A percentile compares a stretch with the other conserved stretches of the same genome.
These are phyloP conservation scores for Brenthis daphne DNA, from an alignment of 2,888 invertebrate genomes.

Conservation along the genomic window DNA sequence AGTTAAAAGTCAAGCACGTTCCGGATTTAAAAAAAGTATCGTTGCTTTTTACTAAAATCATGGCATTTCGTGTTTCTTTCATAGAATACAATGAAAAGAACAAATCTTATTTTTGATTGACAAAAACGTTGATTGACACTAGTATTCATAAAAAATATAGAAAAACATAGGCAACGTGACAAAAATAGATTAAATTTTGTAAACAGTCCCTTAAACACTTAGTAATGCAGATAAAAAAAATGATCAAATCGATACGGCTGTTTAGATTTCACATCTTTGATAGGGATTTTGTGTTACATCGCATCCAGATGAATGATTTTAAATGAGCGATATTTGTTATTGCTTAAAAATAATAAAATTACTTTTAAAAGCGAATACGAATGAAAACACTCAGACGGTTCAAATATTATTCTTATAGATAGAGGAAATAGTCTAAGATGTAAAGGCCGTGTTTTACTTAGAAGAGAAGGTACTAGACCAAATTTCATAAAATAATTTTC, in stretches of 20 bases:
- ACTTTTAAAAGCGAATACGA: no score
- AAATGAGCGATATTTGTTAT: no score
- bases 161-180: slow-evolving; percentile 30
- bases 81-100: slow-evolving; percentile 12
- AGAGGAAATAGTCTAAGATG: no score
- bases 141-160: slow-evolving; percentile 20
- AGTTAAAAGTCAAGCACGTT: background rate
- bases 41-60: slow-evolving; percentile 1
- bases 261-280: no score
- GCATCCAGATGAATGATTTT: no score
- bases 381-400: no score
- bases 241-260: background rate
- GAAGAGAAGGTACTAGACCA: no score
- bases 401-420: no score
- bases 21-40: background rate
- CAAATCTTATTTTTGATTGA: slow-evolving; percentile 9
- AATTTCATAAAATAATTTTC: no score
- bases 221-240: slow-evolving; percentile 1
- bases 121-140: slow-evolving; percentile 17
- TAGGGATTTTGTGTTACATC: no score
- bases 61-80: slow-evolving; percentile 1
- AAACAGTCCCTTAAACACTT: slow-evolving; percentile 13
- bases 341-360: no score
- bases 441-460: no score
- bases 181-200: slow-evolving; percentile 32